These are phyloP conservation scores for Tenthredo mesomela DNA, from an alignment of 2,888 invertebrate genomes.

Conservation along the genomic window DNA sequence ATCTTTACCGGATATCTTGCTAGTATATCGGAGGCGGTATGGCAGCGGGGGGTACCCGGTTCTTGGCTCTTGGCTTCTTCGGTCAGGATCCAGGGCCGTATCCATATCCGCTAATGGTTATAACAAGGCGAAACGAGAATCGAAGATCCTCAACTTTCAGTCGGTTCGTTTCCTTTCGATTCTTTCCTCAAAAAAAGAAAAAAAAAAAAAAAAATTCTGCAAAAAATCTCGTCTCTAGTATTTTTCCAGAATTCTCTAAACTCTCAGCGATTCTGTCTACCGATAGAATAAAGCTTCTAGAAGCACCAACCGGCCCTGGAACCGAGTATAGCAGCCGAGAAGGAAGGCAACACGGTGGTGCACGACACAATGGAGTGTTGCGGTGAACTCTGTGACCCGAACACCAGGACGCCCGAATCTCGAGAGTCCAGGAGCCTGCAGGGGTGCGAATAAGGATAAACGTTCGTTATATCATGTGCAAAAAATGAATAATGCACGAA, in stretches of 20 bases:
- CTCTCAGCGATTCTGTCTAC: not conserved
- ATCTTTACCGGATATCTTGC: constrained; percentile 75
- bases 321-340: constrained; percentile 26
- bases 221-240: no score
- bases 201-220: no score
- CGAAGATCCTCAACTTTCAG: no score
- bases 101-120: not conserved
- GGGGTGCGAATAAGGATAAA: not conserved
- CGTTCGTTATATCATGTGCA: not conserved
- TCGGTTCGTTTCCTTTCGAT: no score
- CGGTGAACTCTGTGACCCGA: constrained; percentile 66
- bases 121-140: no score
- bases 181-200: no score
- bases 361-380: constrained; percentile 63
- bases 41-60: constrained; percentile 74
- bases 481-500: not conserved
- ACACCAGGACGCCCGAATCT: constrained; percentile 59
- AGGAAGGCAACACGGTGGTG: not conserved
- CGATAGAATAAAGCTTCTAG: not conserved
- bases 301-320: constrained; percentile 1
- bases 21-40: constrained; percentile 76
- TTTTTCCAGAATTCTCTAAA: no score
- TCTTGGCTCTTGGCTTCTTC: constrained; percentile 53
- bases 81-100: constrained; percentile 34
- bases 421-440: not conserved